A percentile compares a stretch with the other conserved stretches of the same genome.
These are phyloP conservation scores for Acanthurus tractus DNA, from an alignment of 2,797 vertebrate genomes.

Conservation along the genomic window DNA sequence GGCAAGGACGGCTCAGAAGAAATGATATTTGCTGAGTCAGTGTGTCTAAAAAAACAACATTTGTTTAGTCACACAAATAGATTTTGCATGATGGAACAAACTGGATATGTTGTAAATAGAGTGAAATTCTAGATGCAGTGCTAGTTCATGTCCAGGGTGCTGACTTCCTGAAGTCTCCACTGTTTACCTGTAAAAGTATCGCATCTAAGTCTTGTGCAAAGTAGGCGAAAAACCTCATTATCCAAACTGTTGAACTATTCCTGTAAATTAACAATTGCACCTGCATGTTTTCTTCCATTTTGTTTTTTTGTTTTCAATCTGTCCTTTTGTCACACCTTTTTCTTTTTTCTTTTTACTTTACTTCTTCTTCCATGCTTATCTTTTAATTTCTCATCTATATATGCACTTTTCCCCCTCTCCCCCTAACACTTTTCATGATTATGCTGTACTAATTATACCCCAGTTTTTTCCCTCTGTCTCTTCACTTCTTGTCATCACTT, in stretches of 20 bases:
- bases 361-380: neutral
- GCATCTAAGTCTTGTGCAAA: neutral
- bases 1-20: too few species aligned
- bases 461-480: neutral
- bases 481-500: neutral
- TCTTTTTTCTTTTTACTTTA: neutral
- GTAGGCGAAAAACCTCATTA: fast-evolving
- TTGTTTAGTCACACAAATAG: too few species aligned
- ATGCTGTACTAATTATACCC: neutral
- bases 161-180: neutral
- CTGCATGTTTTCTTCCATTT: constrained; percentile 17
- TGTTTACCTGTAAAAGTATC: neutral
- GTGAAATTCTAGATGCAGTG: too few species aligned
- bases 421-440: neutral
- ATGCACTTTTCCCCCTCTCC: neutral
- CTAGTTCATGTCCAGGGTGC: neutral
- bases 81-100: too few species aligned
- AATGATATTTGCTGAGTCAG: too few species aligned
- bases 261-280: neutral
- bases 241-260: constrained; percentile 4
- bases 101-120: too few species aligned
- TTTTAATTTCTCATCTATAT: neutral
- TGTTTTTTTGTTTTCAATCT: neutral
- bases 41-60: too few species aligned
- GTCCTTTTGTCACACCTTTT: neutral